Evolutionary conservation across 1,140 invertebrate genomes (phyloP).

Genomic region (Drosophila teissieri): DNA sequence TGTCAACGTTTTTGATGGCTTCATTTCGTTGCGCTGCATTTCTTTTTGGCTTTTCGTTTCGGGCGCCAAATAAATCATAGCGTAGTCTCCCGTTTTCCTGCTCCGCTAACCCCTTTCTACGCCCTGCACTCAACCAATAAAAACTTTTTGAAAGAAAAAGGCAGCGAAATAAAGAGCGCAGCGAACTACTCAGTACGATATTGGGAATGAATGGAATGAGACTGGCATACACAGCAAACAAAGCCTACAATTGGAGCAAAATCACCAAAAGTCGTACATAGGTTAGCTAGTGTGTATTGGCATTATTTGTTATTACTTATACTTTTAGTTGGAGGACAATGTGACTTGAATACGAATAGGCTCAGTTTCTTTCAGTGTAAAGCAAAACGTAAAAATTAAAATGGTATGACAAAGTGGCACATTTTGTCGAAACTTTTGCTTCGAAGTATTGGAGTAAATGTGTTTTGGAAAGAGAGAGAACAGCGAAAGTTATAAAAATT

Average conservation of each 20-base stretch:
- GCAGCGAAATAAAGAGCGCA: conserved; percentile 20
- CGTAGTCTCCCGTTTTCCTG: conserved; percentile 16
- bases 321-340: neutral
- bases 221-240: neutral
- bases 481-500: conserved; percentile 24
- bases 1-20: conserved; percentile 80
- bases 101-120: neutral
- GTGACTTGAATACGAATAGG: neutral
- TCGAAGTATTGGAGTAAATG: conserved; percentile 33
- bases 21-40: conserved; percentile 65
- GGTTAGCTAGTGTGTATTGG: no score
- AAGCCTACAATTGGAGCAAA: no score
- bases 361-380: conserved; percentile 4
- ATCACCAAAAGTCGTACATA: no score
- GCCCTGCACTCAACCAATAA: conserved; percentile 46
- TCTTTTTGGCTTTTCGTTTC: conserved; percentile 47
- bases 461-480: conserved; percentile 6
- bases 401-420: conserved; percentile 81
- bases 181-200: conserved; percentile 11
- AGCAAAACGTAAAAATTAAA: conserved; percentile 67
- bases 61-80: conserved; percentile 74
- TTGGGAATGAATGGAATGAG: neutral
- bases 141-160: conserved; percentile 66
- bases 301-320: neutral
- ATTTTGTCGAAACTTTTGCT: conserved; percentile 77